Evolutionary conservation across 2,888 invertebrate species (phyloP).

Genomic region (Glyphotaelius pellucidus): DNA sequence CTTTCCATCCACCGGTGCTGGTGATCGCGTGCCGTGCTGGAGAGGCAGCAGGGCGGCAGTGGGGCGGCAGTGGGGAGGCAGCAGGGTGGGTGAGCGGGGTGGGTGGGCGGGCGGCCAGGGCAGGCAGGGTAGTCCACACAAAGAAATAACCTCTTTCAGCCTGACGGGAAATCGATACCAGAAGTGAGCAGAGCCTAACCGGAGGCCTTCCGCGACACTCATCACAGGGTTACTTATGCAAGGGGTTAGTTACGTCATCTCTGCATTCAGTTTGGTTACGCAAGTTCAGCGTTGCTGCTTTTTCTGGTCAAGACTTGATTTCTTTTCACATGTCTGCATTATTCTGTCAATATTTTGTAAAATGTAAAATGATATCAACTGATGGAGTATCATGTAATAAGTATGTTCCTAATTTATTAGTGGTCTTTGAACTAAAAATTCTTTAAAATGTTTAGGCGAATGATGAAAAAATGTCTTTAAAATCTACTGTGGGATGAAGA

Average conservation of each 20-base stretch:
- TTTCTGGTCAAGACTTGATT: not conserved
- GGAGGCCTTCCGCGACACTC: constrained; percentile 27
- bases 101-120: not conserved
- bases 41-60: not conserved
- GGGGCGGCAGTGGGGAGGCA: not conserved
- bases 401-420: too few relatives aligned
- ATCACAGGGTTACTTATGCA: not conserved
- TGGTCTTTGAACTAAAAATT: too few relatives aligned
- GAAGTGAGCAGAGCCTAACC: constrained; percentile 27
- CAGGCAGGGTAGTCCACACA: constrained; percentile 24
- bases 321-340: not conserved
- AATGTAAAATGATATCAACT: not conserved
- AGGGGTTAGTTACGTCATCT: not conserved
- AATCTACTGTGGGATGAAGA: too few relatives aligned
- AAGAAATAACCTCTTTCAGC: constrained; percentile 40
- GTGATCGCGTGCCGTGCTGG: not conserved
- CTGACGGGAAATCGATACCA: constrained; percentile 55
- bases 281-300: not conserved
- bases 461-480: too few relatives aligned
- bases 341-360: too few relatives aligned
- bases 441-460: too few relatives aligned
- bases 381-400: too few relatives aligned
- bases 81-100: not conserved
- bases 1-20: not conserved
- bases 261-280: not conserved